These are phyloP conservation scores for Hirundichthys speculiger DNA, from an alignment of 2,113 vertebrate genomes.

Conservation along the genomic window DNA sequence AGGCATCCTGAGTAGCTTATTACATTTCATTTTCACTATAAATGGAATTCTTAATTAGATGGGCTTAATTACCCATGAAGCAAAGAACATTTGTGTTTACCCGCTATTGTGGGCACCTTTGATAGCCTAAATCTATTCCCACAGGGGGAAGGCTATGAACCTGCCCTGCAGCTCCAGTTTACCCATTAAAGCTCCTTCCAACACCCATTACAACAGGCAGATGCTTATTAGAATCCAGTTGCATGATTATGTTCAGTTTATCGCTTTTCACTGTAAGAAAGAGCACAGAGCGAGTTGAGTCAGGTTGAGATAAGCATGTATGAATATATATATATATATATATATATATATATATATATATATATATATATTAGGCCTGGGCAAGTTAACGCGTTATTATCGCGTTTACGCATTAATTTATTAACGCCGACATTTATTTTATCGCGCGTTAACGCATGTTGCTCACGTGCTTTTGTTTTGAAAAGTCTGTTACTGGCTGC, in stretches of 20 bases:
- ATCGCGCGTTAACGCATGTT: no score
- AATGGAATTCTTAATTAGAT: constrained; percentile 48
- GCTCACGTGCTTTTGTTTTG: no score
- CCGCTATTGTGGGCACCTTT: constrained; percentile 24
- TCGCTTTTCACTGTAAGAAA: constrained; percentile 13
- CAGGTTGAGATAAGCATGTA: neutral
- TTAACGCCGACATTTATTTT: no score
- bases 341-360: no score
- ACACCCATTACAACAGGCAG: neutral
- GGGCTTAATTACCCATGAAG: constrained; percentile 38
- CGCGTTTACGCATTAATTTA: no score
- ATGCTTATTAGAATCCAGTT: constrained; percentile 17
- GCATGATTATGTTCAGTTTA: constrained; percentile 4
- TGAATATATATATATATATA: no score
- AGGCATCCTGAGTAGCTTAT: constrained; percentile 53
- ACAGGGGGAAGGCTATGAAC: constrained; percentile 28
- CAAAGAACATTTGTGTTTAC: constrained; percentile 40
- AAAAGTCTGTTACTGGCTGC: no score
- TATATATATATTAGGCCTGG: no score
- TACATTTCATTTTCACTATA: constrained; percentile 40
- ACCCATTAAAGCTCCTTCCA: constrained; percentile 5
- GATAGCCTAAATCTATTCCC: constrained; percentile 17
- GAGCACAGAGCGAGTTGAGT: neutral
- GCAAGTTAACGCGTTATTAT: no score
- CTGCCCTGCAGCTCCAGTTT: constrained; percentile 16